Evolutionary conservation across 2,797 vertebrate genomes (phyloP).

Genomic region (Arnoldichthys spilopterus): DNA sequence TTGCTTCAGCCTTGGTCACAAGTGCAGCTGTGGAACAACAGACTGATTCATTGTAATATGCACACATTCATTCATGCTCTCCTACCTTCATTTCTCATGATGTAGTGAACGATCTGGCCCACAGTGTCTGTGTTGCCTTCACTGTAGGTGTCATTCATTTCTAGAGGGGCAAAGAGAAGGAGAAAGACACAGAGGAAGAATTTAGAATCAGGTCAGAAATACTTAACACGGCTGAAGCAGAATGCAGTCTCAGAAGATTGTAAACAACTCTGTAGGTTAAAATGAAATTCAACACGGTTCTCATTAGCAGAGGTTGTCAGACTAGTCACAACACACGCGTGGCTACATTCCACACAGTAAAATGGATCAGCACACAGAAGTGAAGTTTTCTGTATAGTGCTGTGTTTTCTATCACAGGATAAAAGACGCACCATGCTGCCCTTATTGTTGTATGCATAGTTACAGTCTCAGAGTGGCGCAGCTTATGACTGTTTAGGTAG

Average conservation of each 20-base stretch:
- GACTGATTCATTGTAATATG: neutral
- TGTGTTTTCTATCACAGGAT: neutral
- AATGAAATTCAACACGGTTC: too few relatives aligned
- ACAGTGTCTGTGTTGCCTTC: constrained; percentile 91
- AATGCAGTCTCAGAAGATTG: too few relatives aligned
- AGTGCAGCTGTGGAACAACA: neutral
- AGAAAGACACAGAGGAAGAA: neutral
- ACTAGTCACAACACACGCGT: too few relatives aligned
- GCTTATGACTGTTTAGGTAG: too few relatives aligned
- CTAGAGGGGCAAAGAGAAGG: constrained; percentile 66
- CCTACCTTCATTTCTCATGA: constrained; percentile 98
- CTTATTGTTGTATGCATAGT: too few relatives aligned
- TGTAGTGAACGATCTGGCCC: constrained; percentile 90
- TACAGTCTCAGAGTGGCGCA: too few relatives aligned
- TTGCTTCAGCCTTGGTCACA: neutral
- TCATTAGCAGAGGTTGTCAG: too few relatives aligned
- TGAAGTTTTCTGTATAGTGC: too few relatives aligned
- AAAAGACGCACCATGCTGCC: constrained; percentile 7
- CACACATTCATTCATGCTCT: neutral
- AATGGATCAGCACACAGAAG: too few relatives aligned
- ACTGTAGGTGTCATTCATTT: constrained; percentile 86
- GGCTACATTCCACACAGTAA: too few relatives aligned
- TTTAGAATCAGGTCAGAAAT: neutral
- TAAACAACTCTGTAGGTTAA: too few relatives aligned
- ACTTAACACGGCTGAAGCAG: too few relatives aligned